Conservation (phyloP, 2,797 vertebrate species). For the Mus spretus region DNA sequence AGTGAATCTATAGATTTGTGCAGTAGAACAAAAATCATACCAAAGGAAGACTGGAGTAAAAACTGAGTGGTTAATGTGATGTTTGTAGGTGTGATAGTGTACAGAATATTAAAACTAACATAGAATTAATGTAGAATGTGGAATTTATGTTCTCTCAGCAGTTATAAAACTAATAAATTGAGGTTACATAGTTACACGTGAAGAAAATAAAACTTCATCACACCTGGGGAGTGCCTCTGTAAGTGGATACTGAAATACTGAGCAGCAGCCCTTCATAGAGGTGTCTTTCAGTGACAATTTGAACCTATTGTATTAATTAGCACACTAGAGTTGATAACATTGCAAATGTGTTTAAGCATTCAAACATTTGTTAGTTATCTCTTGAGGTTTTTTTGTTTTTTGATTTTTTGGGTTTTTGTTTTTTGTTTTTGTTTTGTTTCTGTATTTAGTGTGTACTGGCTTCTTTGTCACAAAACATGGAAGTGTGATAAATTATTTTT, state of each 20-base stretch:
- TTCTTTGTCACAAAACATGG: constrained; percentile 50
- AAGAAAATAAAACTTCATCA: constrained; percentile 26
- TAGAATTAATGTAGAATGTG: background rate
- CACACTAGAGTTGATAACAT: background rate
- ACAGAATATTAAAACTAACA: background rate
- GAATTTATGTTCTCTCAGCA: background rate
- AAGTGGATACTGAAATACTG: background rate
- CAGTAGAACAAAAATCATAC: background rate
- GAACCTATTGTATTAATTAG: background rate
- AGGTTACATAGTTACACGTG: background rate
- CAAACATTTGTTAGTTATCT: constrained; percentile 33
- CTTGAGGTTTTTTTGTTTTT: background rate
- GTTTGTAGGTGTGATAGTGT: background rate
- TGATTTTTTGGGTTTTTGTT: background rate
- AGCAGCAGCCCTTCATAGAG: background rate
- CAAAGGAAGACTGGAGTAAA: background rate
- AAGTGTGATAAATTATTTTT: constrained; percentile 2
- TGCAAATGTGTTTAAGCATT: background rate
- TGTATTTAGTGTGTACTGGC: background rate
- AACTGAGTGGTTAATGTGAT: background rate
- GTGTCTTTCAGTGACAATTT: background rate
- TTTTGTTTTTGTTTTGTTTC: background rate
- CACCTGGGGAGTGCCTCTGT: background rate
- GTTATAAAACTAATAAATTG: background rate
- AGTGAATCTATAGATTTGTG: background rate